Conservation (phyloP, 1,140 invertebrate genomes). For the Leptinotarsa texana region DNA sequence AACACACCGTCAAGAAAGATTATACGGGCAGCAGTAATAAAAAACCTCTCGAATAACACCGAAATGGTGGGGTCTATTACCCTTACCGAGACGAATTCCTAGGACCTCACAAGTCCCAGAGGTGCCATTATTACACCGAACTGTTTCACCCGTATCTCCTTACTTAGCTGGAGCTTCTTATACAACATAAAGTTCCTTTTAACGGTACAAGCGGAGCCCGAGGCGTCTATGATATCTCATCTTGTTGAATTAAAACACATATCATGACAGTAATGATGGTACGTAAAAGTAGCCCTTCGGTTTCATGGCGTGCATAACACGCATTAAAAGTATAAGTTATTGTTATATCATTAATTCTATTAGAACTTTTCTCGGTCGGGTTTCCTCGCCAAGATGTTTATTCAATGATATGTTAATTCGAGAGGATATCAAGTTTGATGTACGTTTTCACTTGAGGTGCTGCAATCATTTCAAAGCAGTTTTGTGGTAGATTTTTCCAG, state of each 20-base stretch:
- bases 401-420: slow-evolving; percentile 22
- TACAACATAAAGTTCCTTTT: slow-evolving; percentile 23
- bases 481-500: too few species aligned
- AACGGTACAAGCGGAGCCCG: slow-evolving; percentile 23
- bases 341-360: slow-evolving; percentile 23
- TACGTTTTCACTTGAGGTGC: not conserved
- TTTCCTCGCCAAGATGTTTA: not conserved
- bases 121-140: slow-evolving; percentile 20
- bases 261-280: slow-evolving; percentile 22
- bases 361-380: slow-evolving; percentile 4
- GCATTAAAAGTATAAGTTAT: slow-evolving; percentile 21
- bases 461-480: not conserved
- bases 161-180: slow-evolving; percentile 18
- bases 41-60: too few species aligned
- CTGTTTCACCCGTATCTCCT: slow-evolving; percentile 13
- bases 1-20: too few species aligned
- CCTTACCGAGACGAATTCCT: not conserved
- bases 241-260: slow-evolving; percentile 20
- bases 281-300: slow-evolving; percentile 20
- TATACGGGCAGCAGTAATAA: too few species aligned
- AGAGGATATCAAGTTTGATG: not conserved
- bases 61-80: not conserved
- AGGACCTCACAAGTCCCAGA: slow-evolving; percentile 15
- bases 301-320: slow-evolving; percentile 17
- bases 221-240: slow-evolving; percentile 14